Evolutionary conservation across 2,888 invertebrate genomes (phyloP), one percentile per base, ranked within the genome.

Genomic region (Harmothoe impar): DNA sequence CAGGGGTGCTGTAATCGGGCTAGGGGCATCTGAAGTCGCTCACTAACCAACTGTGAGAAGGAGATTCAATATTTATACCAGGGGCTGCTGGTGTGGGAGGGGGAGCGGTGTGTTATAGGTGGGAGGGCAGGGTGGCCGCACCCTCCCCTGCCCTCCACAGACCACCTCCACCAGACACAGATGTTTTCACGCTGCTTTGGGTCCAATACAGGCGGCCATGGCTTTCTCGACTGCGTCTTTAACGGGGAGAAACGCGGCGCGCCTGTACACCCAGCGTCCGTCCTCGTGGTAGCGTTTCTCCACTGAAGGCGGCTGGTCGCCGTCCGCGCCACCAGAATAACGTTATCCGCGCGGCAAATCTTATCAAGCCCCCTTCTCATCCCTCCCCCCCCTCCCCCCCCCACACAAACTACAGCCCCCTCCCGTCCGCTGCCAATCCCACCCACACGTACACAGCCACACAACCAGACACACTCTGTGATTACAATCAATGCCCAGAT

Each of bases 291-390:
- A 3, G 62, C n/a, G 62, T n/a, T 20, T n/a, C 72, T 72, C 29
- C 29, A 15, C 25, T 43, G 81, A 20, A 0, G 35, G n/a, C 33
- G 12, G 43, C 23, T 35, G 17, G 33, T 25, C n/a, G 12, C 20
- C n/a, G 25, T 7, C 20, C 17, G 25, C 20, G 77, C 1, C 77
- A 15, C n/a, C 23, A 81, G 81, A 81, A 81, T 33, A 81, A 35
- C 33, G 81, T 81, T 81, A 81, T 23, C 81, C 81, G 33, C 81
- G 17, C 43, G 35, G 81, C 25, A 81, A 81, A 81, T 81, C 81
- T 43, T 33, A 81, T 81, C 81, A 81, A 62, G 62, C n/a, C 20
- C 23, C n/a, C 62, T 20, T n/a, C 3, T 3, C 7, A 35, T 35
- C 23, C 33, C 43, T 17, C 72, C 15, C 29, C 29, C 29, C 72